Conservation (phyloP, 2,113 vertebrate species). For the Machaerirhynchus nigripectus region DNA sequence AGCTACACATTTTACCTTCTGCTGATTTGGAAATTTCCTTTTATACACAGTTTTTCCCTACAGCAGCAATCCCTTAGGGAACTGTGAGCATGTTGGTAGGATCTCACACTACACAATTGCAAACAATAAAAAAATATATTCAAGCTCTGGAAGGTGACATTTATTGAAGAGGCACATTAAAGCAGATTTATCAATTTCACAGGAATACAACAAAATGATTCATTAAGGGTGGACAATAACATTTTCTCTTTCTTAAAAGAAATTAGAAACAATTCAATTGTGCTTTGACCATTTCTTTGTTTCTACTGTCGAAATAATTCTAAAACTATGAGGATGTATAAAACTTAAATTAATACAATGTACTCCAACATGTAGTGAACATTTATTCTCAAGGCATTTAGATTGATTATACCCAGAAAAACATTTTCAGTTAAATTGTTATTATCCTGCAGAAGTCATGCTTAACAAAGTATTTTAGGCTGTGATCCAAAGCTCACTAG, state of each 20-base stretch:
- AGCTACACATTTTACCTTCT: not conserved
- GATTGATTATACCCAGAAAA: not conserved
- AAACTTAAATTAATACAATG: not conserved
- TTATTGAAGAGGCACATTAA: slow-evolving; percentile 29
- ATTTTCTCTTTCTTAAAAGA: not conserved
- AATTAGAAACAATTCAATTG: not conserved
- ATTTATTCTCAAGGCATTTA: not conserved
- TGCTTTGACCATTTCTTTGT: not conserved
- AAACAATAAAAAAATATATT: slow-evolving; percentile 1
- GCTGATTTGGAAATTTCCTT: slow-evolving; percentile 14
- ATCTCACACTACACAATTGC: not conserved
- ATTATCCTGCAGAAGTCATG: not conserved
- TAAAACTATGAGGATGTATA: not conserved
- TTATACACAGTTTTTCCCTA: not conserved
- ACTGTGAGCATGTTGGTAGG: not conserved
- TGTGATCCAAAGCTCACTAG: not conserved
- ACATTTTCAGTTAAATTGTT: not conserved
- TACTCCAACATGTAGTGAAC: not conserved
- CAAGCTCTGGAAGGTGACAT: not conserved
- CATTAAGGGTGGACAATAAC: not conserved
- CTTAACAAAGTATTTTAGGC: not conserved
- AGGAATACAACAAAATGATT: not conserved
- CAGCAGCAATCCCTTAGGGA: not conserved
- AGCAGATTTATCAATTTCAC: slow-evolving; percentile 21
- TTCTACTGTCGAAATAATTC: not conserved